These are phyloP conservation scores for Psittacula derbiana DNA, from an alignment of 2,797 vertebrate genomes.

Conservation along the genomic window DNA sequence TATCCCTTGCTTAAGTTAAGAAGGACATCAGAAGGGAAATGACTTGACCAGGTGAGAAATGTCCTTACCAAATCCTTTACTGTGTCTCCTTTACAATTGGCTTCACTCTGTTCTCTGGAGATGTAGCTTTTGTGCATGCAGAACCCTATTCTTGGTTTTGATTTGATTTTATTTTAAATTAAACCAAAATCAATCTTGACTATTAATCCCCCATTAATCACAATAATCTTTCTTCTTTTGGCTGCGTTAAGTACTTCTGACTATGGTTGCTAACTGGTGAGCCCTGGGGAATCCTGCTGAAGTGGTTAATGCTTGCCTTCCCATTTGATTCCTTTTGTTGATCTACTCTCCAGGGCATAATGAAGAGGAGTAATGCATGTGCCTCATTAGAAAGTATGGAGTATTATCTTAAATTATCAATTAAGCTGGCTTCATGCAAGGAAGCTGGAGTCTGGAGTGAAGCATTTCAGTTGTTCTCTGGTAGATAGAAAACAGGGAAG, in stretches of 20 bases:
- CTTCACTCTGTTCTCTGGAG: not conserved
- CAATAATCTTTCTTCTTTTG: not conserved
- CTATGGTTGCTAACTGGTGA: not conserved
- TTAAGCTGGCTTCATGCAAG: not conserved
- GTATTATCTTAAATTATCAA: not conserved
- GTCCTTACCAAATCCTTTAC: not conserved
- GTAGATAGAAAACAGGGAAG: not conserved
- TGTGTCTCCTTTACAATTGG: accelerated
- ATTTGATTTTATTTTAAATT: not conserved
- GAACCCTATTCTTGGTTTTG: not conserved
- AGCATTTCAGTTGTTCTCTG: not conserved
- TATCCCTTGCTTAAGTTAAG: not conserved
- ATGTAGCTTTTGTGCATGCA: not conserved
- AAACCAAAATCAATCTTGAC: not conserved
- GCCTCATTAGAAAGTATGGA: not conserved
- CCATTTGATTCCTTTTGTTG: not conserved
- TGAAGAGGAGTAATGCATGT: not conserved
- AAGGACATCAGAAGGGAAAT: not conserved
- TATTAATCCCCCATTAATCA: not conserved
- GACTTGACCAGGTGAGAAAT: not conserved
- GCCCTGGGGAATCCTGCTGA: not conserved
- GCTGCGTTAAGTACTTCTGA: not conserved
- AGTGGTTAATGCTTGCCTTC: accelerated
- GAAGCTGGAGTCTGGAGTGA: not conserved
- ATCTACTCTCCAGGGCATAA: not conserved